Evolutionary conservation across 2,888 invertebrate genomes (phyloP), one percentile per base, ranked within the genome.

Genomic region (Drosophila merina): DNA sequence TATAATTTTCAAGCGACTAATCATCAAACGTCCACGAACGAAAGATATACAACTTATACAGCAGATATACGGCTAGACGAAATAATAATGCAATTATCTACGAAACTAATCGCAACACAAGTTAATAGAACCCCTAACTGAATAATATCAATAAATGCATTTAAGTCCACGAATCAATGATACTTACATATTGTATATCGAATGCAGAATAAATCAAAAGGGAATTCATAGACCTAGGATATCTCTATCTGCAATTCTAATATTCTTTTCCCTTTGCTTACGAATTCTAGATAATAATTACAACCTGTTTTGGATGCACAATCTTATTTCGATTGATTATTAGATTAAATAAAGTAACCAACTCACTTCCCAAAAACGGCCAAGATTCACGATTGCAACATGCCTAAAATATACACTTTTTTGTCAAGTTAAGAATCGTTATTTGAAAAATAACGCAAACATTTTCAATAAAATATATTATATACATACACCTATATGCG

Each of bases 131-230:
- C 31, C 36, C 68, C 26, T 28, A 48, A 76, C 51, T 26, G 50
- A 71, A 7, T 28, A 72, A 87, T 81, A 81, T 81, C 81, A 81
- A 82, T 69, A 76, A 66, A 49, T 81, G 81, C 87, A 81, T 87
- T 81, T 81, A 77, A 67, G 33, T 28, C 51, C 40, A 73, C 59
- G 54, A 63, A 48, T 10, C 33, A 33, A 33, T 33, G 62, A 45
- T 12, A 20, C 31, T 10, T 26, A 56, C 38, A 50, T 14, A 55
- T 1, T 8, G 9, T 48, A 71, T 20, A 14, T 12, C 38, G 14
- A 70, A 33, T 48, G 54, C 57, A 48, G 62, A 40, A 28, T 9
- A 69, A 86, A 79, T 63, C 63, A 57, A 77, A 74, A 57, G 5
- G 4, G 48, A 54, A 58, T 52, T 44, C 71, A 55, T 20, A 8